Percentiles rank a stretch among this genome's conserved stretches.
Evolutionary conservation across 2,113 vertebrate genomes (phyloP).

Genomic region (Fulica atra): DNA sequence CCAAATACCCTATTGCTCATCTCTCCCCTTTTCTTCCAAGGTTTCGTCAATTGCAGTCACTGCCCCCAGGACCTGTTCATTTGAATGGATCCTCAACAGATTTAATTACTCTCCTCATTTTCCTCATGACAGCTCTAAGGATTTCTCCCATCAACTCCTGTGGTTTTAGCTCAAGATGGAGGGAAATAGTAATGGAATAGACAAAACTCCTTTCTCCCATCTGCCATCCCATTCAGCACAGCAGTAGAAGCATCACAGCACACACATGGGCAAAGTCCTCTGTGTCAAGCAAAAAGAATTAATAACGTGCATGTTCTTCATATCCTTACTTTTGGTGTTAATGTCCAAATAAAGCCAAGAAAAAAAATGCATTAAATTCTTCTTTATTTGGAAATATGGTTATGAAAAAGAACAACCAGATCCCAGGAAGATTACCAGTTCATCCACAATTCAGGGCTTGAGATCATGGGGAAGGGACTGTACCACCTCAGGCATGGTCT

Average conservation of each 20-base stretch:
- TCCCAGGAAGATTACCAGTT: not conserved
- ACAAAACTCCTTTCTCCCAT: not conserved
- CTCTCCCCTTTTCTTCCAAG: not conserved
- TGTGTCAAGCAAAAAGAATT: not conserved
- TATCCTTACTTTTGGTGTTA: not conserved
- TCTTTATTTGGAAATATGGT: not conserved
- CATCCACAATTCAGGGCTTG: not conserved
- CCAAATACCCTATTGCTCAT: not conserved
- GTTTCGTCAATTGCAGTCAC: not conserved
- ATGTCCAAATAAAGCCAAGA: not conserved
- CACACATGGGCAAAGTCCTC: not conserved
- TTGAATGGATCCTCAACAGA: not conserved
- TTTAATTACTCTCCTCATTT: not conserved
- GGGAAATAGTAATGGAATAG: not conserved
- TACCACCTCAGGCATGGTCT: not conserved
- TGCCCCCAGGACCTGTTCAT: not conserved
- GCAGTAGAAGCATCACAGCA: not conserved
- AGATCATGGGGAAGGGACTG: not conserved
- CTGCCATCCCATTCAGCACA: not conserved
- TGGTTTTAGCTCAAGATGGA: not conserved
- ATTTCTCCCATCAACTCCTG: not conserved
- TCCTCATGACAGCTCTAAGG: not conserved
- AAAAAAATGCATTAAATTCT: not conserved
- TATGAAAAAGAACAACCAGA: not conserved
- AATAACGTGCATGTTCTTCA: not conserved